Evolutionary conservation across 2,797 vertebrate species (phyloP), one percentile per base, ranked within the genome.

Genomic region (Acrossocheilus fasciatus): DNA sequence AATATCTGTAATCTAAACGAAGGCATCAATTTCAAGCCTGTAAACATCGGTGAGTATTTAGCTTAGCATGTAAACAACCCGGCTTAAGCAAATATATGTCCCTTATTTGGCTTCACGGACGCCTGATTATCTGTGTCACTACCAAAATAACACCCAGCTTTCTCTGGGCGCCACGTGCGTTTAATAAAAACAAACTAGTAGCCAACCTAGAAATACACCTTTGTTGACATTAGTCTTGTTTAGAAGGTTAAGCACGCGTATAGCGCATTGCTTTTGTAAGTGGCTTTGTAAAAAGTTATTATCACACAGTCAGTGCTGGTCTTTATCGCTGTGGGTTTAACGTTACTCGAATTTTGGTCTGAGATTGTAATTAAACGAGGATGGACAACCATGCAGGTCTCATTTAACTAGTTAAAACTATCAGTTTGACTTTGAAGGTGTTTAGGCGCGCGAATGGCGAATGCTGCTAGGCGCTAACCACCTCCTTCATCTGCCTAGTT

Each of bases 381-480:
- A 8, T 8, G 41, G 14, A 26, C 30, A 18, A 26, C 6, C n/a
- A n/a, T 10, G 1, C 14, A 12, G 7, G 20, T 45, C 64, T 57
- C 23, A 14, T n/a, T 36, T 59, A 57, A 85, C 18, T 34, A 59
- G 50, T 34, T 59, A 4, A 17, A 54, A 70, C 52, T 64, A 74
- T 54, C 64, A 41, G 23, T 68, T 69, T 84, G 64, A 85, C 76
- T 85, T 73, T 85, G 76, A 80, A 80, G 4, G n/a, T 18, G n/a
- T 70, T 85, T 59, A 45, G 50, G 50, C 76, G 66, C 52, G 66
- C 66, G 64, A 79, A 34, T 34, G 62, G 0, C 41, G 30, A 30
- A 30, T 30, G 30, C 30, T 30, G 83, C 76, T 17, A 34, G n/a
- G 50, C 17, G 26, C n/a, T 18, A 72, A 62, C 14, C 41, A 41